phyloP scores from a whole-genome alignment of 2,113 vertebrate species.

The Amblyopsis rosae region DNA sequence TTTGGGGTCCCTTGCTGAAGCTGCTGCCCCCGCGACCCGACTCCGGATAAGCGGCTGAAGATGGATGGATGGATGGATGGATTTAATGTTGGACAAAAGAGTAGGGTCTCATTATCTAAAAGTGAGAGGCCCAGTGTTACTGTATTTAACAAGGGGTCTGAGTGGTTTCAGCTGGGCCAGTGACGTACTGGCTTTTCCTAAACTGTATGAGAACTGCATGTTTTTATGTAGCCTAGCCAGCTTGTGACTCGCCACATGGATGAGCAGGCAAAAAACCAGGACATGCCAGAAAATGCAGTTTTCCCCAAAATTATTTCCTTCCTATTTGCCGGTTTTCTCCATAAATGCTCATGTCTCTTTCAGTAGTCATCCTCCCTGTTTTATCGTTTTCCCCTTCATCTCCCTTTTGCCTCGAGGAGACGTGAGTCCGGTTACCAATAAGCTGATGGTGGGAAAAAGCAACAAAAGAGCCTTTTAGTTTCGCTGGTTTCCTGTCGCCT shows the following conservation, averaged over 20 bases:
- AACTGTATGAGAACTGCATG: neutral
- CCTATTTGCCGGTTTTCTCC: no score
- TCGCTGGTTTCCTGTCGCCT: constrained; percentile 69
- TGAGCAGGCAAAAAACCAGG: neutral
- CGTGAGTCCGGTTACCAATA: constrained; percentile 76
- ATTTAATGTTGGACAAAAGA: no score
- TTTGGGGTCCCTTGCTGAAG: no score
- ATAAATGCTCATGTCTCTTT: neutral
- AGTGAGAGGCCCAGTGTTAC: neutral
- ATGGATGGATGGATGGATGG: no score
- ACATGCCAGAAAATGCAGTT: neutral
- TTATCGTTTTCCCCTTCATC: constrained; percentile 35
- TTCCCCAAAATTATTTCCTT: neutral
- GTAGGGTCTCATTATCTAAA: neutral
- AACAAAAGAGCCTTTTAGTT: constrained; percentile 70
- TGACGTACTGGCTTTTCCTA: neutral
- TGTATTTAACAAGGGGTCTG: neutral
- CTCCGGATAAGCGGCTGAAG: no score
- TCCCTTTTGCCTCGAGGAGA: constrained; percentile 52
- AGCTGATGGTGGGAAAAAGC: constrained; percentile 58
- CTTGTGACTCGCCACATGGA: neutral
- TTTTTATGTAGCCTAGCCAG: neutral
- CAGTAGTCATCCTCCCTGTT: neutral
- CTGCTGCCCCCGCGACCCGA: no score
- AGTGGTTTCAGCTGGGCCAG: neutral